These are phyloP conservation scores for Mohoua ochrocephala DNA, from an alignment of 2,113 vertebrate species.

Conservation along the genomic window DNA sequence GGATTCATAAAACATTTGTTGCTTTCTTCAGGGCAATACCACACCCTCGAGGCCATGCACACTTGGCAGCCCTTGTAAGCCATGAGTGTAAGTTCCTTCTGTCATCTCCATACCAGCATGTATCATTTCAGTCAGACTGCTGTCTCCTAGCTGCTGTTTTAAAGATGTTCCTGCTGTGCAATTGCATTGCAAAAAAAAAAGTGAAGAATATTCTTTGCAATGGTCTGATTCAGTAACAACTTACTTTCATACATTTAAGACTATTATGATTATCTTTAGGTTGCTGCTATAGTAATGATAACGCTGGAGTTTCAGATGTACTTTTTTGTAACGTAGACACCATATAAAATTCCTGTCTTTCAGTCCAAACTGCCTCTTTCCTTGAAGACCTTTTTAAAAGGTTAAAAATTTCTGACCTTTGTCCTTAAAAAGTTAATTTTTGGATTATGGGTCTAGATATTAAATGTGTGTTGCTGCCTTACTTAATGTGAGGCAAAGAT, in stretches of 20 bases:
- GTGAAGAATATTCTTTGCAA: background rate
- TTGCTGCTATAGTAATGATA: background rate
- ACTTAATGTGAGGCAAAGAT: background rate
- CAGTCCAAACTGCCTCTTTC: background rate
- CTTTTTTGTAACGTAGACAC: background rate
- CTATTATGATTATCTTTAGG: background rate
- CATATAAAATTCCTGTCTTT: background rate
- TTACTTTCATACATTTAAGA: background rate
- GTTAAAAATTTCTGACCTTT: background rate
- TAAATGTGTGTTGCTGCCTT: background rate
- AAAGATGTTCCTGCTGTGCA: background rate
- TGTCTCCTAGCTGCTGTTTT: background rate
- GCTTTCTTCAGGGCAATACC: slow-evolving; percentile 86
- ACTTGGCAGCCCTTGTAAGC: slow-evolving; percentile 92
- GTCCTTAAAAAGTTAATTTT: background rate
- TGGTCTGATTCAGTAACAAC: background rate
- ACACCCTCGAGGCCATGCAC: slow-evolving; percentile 94
- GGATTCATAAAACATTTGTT: background rate
- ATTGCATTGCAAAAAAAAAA: background rate
- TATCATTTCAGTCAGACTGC: background rate
- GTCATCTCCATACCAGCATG: background rate
- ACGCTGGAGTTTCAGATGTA: background rate
- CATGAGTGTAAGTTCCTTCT: slow-evolving; percentile 87
- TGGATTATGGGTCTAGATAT: background rate
- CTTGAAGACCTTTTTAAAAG: background rate